Percentiles rank a stretch among this genome's conserved stretches.
Conservation (phyloP, 2,888 invertebrate species). For the Frankliniella intonsa region DNA sequence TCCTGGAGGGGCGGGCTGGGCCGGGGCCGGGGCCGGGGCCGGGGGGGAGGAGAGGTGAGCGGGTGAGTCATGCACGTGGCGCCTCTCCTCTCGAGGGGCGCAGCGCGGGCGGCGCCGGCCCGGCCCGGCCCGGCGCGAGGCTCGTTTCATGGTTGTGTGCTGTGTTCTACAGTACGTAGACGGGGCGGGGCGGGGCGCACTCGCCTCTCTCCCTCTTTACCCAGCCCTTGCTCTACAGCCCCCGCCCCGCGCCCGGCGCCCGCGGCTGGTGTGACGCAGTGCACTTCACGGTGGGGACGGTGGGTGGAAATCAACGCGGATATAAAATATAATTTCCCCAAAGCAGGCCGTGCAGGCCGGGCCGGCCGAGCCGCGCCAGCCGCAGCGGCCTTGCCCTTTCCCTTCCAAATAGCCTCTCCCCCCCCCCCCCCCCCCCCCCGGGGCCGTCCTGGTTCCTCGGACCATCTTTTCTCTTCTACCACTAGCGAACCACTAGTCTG, state of each 20-base stretch:
- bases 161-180: neutral
- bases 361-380: neutral
- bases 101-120: neutral
- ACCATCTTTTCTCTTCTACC: too few relatives aligned
- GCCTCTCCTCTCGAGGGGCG: too few relatives aligned
- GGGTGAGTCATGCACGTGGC: too few relatives aligned
- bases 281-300: neutral
- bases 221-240: too few relatives aligned
- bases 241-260: too few relatives aligned
- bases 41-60: too few relatives aligned
- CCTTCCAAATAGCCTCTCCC: neutral
- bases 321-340: neutral
- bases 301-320: neutral
- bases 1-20: too few relatives aligned
- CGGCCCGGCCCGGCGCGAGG: neutral
- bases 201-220: too few relatives aligned
- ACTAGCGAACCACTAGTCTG: too few relatives aligned
- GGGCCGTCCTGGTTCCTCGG: too few relatives aligned
- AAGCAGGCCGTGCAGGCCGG: neutral
- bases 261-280: neutral
- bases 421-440: too few relatives aligned
- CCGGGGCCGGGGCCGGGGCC: too few relatives aligned
- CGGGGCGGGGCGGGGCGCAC: neutral
- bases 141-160: neutral
- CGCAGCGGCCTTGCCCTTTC: neutral